Base-by-base conservation (phyloP, 2,888 invertebrate species). In the Reticulitermes lucifugus region DNA sequence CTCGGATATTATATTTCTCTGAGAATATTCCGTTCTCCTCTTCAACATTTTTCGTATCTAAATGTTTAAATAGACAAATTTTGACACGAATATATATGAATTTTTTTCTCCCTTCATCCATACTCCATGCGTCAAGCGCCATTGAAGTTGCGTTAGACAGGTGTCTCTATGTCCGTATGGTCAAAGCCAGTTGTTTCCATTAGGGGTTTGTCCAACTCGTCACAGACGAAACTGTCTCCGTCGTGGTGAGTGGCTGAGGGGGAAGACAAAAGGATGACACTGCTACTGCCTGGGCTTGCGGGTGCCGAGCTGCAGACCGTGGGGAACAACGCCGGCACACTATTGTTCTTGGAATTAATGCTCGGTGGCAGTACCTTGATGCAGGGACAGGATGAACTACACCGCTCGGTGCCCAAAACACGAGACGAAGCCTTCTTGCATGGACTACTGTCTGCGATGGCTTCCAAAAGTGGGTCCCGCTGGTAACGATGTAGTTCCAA, bases 371-470 rank as follows among this genome's bases (percentile, higher is more conserved):
- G 35, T 41, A 25, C 65, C 89, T 95, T 95, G 84, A 95, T 95
- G 89, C 95, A 95, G 0, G 95, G 95, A 88, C 95, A 95, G 9
- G 95, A 95, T 41, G 86, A 79, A 51, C 88, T 88, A n/a, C 65
- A 60, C n/a, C 79, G 55, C 4, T 55, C 51, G 0, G 81, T 41
- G 9, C 35, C 82, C 6, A 75, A 51, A 2, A 22, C 77, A 92
- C 91, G 35, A 91, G 91, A 84, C 12, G 92, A 91, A 0, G 91
- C 90, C 84, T 91, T 91, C 9, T 93, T 92, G 84, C 91, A 92
- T 0, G 93, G 91, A 85, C 94, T 93, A 84, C 92, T 92, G 86
- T 94, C 94, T 22, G 92, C 92, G 55, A 94, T 93, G 18, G 93
- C 93, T 91, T 95, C 91, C 12, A 92, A 88, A 5, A 90, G 88